A percentile compares a stretch with the other conserved stretches of the same genome.
phyloP scores from a whole-genome alignment of 2,113 vertebrate genomes.

The Varanus salvator region DNA sequence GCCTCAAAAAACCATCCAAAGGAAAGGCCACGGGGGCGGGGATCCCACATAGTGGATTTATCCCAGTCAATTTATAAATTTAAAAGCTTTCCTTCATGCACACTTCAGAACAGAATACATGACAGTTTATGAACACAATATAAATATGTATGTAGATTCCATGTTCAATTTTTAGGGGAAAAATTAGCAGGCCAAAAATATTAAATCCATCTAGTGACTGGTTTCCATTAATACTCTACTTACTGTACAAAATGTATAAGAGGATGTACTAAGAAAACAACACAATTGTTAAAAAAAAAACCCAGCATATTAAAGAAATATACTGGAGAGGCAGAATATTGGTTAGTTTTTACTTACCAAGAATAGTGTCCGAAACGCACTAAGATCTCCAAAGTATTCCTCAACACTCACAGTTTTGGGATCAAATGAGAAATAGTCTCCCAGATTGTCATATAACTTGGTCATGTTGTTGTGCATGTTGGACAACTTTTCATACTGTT shows the following conservation, averaged over 20 bases:
- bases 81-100: background rate
- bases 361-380: constrained; percentile 90
- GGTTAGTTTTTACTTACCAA: constrained; percentile 84
- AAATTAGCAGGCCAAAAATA: background rate
- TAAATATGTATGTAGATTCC: background rate
- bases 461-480: constrained; percentile 97
- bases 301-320: background rate
- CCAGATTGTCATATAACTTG: constrained; percentile 92
- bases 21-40: too few relatives aligned
- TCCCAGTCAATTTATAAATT: background rate
- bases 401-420: constrained; percentile 88
- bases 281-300: background rate
- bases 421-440: constrained; percentile 93
- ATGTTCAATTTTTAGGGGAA: background rate
- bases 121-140: background rate
- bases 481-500: constrained; percentile 93
- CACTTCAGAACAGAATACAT: background rate
- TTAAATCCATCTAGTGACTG: background rate
- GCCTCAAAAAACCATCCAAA: too few relatives aligned
- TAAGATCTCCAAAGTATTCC: constrained; percentile 94
- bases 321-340: background rate
- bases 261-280: background rate
- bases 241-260: background rate
- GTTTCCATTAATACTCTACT: background rate
- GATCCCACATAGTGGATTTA: too few relatives aligned